A percentile compares a stretch with the other conserved stretches of the same genome.
Conservation (phyloP, 2,113 vertebrate species). For the Numenius arquata region DNA sequence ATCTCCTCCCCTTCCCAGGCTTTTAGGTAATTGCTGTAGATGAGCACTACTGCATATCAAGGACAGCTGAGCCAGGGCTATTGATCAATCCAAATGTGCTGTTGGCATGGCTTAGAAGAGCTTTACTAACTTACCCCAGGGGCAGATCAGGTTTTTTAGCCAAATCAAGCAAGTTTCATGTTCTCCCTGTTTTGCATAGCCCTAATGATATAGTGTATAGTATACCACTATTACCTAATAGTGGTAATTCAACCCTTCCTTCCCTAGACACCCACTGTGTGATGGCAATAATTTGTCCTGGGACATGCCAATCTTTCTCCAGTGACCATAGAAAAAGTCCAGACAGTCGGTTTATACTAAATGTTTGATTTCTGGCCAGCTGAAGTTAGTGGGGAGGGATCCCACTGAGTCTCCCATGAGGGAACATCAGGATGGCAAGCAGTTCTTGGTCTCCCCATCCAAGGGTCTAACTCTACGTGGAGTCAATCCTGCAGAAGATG, state of each 20-base stretch:
- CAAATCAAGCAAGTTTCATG: neutral
- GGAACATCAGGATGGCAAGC: neutral
- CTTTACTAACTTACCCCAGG: constrained; percentile 17
- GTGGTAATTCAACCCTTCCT: neutral
- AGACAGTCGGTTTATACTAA: neutral
- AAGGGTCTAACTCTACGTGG: neutral
- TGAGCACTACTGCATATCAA: neutral
- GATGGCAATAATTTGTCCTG: neutral
- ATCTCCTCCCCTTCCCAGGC: constrained; percentile 50
- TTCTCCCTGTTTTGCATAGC: neutral
- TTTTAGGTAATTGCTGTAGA: constrained; percentile 58
- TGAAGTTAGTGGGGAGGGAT: neutral
- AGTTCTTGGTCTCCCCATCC: neutral
- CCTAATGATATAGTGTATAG: no score
- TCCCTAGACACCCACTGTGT: neutral
- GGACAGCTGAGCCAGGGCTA: constrained; percentile 38
- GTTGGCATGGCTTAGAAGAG: constrained; percentile 37
- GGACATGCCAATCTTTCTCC: neutral
- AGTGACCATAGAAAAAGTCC: neutral
- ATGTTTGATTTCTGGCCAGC: neutral
- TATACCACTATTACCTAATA: no score
- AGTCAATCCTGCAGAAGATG: neutral
- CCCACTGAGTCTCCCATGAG: neutral
- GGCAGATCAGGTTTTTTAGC: neutral
- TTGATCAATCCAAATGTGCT: constrained; percentile 52